phyloP scores from a whole-genome alignment of 2,888 invertebrate species.

The Patella pellucida region DNA sequence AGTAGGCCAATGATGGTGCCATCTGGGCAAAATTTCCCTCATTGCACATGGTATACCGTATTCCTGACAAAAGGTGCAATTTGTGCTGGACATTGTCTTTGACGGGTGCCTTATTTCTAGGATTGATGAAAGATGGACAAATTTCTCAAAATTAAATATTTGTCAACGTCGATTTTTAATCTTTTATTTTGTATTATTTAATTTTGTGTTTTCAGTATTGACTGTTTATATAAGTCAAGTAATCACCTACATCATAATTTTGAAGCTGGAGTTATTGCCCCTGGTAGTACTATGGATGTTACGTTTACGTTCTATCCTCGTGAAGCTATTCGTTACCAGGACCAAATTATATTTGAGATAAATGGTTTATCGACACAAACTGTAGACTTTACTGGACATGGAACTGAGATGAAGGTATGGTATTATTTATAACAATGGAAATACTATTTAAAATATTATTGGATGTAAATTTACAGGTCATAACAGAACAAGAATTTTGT shows the following conservation, averaged over 20 bases:
- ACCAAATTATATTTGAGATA: slow-evolving; percentile 68
- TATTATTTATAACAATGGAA: not conserved
- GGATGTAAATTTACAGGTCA: not conserved
- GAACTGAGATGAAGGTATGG: slow-evolving; percentile 69
- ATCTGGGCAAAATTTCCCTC: too few relatives aligned
- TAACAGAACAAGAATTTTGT: not conserved
- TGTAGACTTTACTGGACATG: slow-evolving; percentile 65
- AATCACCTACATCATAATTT: slow-evolving; percentile 66
- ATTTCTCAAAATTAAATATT: too few relatives aligned
- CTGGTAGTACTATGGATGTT: slow-evolving; percentile 58
- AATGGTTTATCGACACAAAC: slow-evolving; percentile 69
- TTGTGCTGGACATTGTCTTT: too few relatives aligned
- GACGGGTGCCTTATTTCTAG: too few relatives aligned
- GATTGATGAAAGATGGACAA: too few relatives aligned
- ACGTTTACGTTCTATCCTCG: slow-evolving; percentile 67
- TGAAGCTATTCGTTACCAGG: slow-evolving; percentile 64
- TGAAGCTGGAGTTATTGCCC: slow-evolving; percentile 63
- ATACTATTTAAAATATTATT: not conserved
- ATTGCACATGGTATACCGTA: too few relatives aligned
- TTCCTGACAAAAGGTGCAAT: too few relatives aligned
- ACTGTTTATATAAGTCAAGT: slow-evolving; percentile 65
- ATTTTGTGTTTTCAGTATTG: slow-evolving; percentile 54
- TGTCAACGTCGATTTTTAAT: too few relatives aligned
- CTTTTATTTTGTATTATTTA: too few relatives aligned
- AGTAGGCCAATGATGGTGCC: too few relatives aligned